Conservation (phyloP, 30 jellyfish, hydroid and myxozoan genomes). For the Pseudorhiza aurosa region DNA sequence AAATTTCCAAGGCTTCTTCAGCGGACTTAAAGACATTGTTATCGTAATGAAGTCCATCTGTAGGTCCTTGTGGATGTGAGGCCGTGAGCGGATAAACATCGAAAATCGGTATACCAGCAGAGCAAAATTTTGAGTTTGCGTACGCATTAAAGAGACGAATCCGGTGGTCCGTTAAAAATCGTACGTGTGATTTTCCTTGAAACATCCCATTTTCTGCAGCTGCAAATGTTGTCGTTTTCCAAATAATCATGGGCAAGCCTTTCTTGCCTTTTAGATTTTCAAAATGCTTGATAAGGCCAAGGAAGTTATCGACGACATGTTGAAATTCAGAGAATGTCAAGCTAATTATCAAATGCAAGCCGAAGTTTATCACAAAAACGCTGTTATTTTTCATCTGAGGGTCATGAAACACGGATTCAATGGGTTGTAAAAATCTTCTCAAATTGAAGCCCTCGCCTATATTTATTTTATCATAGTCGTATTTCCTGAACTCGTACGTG, state of each 20-base stretch:
- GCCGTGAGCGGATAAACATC: constrained; percentile 28
- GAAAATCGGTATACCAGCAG: constrained; percentile 20
- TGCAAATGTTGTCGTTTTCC: constrained; percentile 63
- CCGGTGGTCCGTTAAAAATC: constrained; percentile 42
- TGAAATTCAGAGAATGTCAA: constrained; percentile 3
- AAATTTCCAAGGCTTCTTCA: constrained; percentile 10
- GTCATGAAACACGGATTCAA: constrained; percentile 1
- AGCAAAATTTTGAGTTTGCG: not conserved
- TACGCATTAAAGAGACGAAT: constrained; percentile 27
- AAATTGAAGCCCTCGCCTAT: constrained; percentile 20
- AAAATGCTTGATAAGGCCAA: not conserved
- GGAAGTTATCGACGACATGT: constrained; percentile 5
- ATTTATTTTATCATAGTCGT: not conserved
- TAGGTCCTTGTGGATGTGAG: constrained; percentile 1
- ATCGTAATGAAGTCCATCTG: constrained; percentile 14
- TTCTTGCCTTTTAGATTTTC: not conserved
- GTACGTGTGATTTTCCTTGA: not conserved
- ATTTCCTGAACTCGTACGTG: constrained; percentile 1
- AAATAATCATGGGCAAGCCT: constrained; percentile 21
- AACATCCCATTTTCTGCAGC: not conserved
- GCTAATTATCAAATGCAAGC: constrained; percentile 42
- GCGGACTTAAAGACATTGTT: not conserved
- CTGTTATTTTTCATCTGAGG: constrained; percentile 30
- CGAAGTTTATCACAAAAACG: constrained; percentile 49
- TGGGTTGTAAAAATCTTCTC: constrained; percentile 26